Base-by-base conservation (phyloP, 2,888 invertebrate genomes). In the Panzeria rudis region DNA sequence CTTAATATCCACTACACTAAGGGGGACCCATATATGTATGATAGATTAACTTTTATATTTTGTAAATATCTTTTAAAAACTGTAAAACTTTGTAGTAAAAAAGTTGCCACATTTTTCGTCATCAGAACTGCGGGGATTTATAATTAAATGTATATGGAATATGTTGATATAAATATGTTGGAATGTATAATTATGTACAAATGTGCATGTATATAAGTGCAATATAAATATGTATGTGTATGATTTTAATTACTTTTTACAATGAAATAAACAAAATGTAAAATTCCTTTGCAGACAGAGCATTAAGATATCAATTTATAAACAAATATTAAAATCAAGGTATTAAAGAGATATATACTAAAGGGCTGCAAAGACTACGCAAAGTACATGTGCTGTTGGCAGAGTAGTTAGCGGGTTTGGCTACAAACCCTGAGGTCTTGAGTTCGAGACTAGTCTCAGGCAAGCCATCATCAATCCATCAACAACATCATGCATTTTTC, bases 181-280 rank as follows among this genome's bases (percentile, higher is more conserved):
- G 29, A 2, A 29, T 35, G 35, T 13, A 15, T 47, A 9, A 20
- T 8, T 44, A 56, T 35, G 25, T 25, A 66, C 20, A 6, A 9
- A 9, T 64, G 6, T 64, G 17, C 47, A 50, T 68, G 9, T 35
- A 68, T 8, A 32, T 69, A 6, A 9, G n/a, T 38, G 52, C 25
- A 38, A 15, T 11, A 20, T 71, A 11, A n/a, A n/a, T 38, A 54
- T 56, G 13, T 52, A 5, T 13, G 41, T 69, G 50, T 52, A 35
- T 54, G 62, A 64, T 64, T 79, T 79, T 79, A 79, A 79, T 79
- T 79, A 71, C 62, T 71, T 71, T 79, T 71, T 62, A 64, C 62
- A 79, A 41, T 32, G 44, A 71, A 62, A 62, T 71, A 77, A 68
- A 77, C 68, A 72, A 54, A 5, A 71, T 71, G 35, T 52, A 52